These are phyloP conservation scores for Jaculus jaculus DNA, from an alignment of 2,113 vertebrate genomes.

Conservation along the genomic window DNA sequence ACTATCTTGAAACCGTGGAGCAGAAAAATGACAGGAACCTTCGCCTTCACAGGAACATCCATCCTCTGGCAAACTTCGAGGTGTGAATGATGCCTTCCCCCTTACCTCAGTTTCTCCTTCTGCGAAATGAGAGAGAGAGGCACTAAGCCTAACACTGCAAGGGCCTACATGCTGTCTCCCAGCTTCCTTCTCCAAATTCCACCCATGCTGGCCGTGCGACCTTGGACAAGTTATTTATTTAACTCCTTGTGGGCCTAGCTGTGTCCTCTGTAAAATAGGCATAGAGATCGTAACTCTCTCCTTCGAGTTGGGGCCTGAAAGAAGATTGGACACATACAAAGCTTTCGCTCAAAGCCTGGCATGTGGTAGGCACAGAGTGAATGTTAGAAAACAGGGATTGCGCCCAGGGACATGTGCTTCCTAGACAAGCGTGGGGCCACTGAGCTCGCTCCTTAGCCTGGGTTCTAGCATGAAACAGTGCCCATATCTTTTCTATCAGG, in stretches of 20 bases:
- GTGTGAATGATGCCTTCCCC: background rate
- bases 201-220: background rate
- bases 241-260: no score
- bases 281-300: background rate
- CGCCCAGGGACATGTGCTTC: background rate
- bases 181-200: background rate
- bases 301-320: background rate
- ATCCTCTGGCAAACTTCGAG: no score
- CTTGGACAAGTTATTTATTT: background rate
- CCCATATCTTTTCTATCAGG: background rate
- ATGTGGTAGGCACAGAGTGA: background rate
- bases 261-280: background rate
- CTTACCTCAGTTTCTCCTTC: background rate
- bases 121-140: background rate
- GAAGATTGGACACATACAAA: background rate
- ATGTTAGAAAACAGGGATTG: background rate
- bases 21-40: background rate
- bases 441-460: background rate
- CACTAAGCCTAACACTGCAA: background rate
- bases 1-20: background rate
- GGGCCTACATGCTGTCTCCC: background rate
- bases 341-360: background rate
- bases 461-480: background rate
- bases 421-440: background rate
- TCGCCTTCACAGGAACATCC: background rate